phyloP scores from a whole-genome alignment of 2,113 vertebrate genomes.

The Lophotis ruficrista region DNA sequence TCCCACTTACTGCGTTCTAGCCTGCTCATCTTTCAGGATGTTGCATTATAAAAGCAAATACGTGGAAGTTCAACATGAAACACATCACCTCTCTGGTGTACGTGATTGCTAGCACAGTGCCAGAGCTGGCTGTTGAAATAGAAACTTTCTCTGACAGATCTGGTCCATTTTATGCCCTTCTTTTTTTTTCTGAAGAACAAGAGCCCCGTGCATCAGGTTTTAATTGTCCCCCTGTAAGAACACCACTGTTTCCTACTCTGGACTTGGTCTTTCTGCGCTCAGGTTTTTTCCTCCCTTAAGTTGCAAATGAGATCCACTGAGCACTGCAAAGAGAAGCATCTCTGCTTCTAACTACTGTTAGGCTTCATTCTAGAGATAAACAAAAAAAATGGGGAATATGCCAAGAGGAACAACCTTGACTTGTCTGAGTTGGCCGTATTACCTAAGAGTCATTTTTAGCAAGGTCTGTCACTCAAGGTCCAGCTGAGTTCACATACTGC shows the following conservation, averaged over 20 bases:
- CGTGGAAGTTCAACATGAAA: constrained; percentile 26
- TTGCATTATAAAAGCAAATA: constrained; percentile 50
- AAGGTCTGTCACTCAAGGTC: not conserved
- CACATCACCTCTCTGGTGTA: not conserved
- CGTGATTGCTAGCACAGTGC: not conserved
- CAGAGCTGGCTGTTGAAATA: not conserved
- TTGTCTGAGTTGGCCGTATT: not conserved
- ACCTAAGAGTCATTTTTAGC: not conserved
- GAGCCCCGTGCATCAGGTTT: not conserved
- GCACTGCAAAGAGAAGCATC: not conserved
- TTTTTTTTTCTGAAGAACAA: not conserved
- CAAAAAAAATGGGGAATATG: not conserved
- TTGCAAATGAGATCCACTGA: not conserved
- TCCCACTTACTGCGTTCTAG: not conserved
- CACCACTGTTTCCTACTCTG: not conserved
- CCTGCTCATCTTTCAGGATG: constrained; percentile 33
- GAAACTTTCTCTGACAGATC: not conserved
- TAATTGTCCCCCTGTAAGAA: not conserved
- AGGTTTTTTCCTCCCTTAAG: not conserved
- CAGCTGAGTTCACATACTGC: not conserved
- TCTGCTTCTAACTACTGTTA: not conserved
- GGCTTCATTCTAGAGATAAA: not conserved
- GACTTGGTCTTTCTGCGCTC: not conserved
- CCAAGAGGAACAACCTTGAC: not conserved
- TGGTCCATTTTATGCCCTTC: not conserved